Percentiles rank a stretch among this genome's conserved stretches.
These are phyloP conservation scores for Merluccius polli DNA, from an alignment of 2,797 vertebrate species.

Conservation along the genomic window DNA sequence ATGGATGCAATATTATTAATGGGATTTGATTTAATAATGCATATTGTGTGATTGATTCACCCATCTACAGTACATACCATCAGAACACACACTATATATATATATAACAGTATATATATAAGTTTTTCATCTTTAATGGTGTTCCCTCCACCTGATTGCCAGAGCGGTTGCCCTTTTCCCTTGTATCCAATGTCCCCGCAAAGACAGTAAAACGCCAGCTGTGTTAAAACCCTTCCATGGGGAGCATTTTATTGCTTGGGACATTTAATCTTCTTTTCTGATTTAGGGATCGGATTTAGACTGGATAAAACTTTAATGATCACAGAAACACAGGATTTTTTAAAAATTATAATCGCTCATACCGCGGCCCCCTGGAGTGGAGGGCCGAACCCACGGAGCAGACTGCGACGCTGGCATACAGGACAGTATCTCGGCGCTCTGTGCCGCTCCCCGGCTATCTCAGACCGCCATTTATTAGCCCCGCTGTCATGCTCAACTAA, in stretches of 20 bases:
- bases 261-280: constrained; percentile 62
- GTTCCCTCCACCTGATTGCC: not conserved
- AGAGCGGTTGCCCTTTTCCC: not conserved
- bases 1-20: not conserved
- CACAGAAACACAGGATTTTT: not conserved
- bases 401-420: too few relatives aligned
- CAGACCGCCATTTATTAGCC: not conserved
- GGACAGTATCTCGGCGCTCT: not conserved
- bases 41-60: not conserved
- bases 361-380: not conserved
- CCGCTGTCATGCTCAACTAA: not conserved
- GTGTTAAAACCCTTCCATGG: not conserved
- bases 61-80: not conserved
- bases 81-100: not conserved
- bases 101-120: not conserved
- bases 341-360: not conserved
- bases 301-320: constrained; percentile 27
- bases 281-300: constrained; percentile 36
- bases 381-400: not conserved
- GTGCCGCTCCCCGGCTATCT: not conserved
- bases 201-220: not conserved
- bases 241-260: not conserved
- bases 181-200: not conserved
- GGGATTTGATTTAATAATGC: not conserved
- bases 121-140: not conserved